These are phyloP conservation scores for Onychostruthus taczanowskii DNA, from an alignment of 2,113 vertebrate genomes.

Conservation along the genomic window DNA sequence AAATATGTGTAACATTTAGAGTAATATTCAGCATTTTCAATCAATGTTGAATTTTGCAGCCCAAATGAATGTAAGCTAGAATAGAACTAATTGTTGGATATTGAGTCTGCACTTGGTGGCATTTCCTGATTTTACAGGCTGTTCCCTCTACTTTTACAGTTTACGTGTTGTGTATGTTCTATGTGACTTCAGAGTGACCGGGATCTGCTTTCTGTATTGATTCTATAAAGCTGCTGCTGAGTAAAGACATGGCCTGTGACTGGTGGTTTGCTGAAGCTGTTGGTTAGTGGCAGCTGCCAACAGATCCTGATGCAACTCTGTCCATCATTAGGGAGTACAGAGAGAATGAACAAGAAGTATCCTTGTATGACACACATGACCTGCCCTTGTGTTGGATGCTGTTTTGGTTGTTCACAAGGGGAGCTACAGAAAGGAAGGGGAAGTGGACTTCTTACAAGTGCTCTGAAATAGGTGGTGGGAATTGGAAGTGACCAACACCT, in stretches of 20 bases:
- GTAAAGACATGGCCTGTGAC: background rate
- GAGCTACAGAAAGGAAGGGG: background rate
- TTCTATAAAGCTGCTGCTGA: background rate
- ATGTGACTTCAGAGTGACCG: accelerated
- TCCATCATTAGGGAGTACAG: background rate
- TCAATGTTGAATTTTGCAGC: background rate
- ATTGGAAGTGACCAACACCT: background rate
- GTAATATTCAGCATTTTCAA: background rate
- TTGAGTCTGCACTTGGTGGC: background rate
- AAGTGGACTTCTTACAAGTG: background rate
- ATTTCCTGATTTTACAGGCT: background rate
- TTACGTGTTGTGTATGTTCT: background rate
- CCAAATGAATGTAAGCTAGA: background rate
- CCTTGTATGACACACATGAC: background rate
- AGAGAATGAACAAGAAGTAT: background rate
- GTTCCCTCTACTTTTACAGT: background rate
- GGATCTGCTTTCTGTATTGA: background rate
- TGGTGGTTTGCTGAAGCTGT: background rate
- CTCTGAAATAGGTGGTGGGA: background rate
- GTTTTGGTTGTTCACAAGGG: background rate
- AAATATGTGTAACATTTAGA: background rate
- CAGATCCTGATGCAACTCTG: background rate
- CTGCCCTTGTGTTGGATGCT: accelerated
- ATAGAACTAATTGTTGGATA: background rate
- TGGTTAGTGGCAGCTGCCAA: background rate